Conservation (phyloP, 2,113 vertebrate species). For the Progne subis region DNA sequence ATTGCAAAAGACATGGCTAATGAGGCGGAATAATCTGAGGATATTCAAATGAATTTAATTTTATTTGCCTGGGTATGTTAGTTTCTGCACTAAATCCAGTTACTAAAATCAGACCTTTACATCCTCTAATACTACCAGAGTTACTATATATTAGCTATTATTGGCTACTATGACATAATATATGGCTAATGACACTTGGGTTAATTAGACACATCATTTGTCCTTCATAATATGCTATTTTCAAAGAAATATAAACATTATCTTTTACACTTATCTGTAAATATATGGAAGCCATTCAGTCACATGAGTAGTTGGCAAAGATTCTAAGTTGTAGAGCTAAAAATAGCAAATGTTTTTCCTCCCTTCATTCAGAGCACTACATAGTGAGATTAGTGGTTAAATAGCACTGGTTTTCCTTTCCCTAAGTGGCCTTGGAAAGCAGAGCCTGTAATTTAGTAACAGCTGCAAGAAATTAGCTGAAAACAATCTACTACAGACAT, state of each 20-base stretch:
- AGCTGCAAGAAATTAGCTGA: slow-evolving; percentile 68
- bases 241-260: neutral
- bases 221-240: neutral
- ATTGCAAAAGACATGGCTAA: neutral
- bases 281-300: neutral
- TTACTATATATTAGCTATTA: neutral
- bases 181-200: neutral
- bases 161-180: neutral
- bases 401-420: slow-evolving; percentile 51
- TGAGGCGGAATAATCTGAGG: neutral
- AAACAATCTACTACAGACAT: slow-evolving; percentile 47
- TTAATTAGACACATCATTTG: neutral
- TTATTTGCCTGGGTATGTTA: neutral
- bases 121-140: neutral
- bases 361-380: slow-evolving; percentile 51
- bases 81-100: neutral
- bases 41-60: neutral
- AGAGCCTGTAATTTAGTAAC: slow-evolving; percentile 68
- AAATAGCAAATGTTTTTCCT: slow-evolving; percentile 50
- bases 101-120: neutral
- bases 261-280: neutral
- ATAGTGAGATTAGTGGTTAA: slow-evolving; percentile 54
- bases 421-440: slow-evolving; percentile 63
- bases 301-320: neutral
- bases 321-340: neutral